Evolutionary conservation across 23 tunicate genomes (phyloP), one percentile per base, ranked within the genome.

Genomic region (Styela clava): DNA sequence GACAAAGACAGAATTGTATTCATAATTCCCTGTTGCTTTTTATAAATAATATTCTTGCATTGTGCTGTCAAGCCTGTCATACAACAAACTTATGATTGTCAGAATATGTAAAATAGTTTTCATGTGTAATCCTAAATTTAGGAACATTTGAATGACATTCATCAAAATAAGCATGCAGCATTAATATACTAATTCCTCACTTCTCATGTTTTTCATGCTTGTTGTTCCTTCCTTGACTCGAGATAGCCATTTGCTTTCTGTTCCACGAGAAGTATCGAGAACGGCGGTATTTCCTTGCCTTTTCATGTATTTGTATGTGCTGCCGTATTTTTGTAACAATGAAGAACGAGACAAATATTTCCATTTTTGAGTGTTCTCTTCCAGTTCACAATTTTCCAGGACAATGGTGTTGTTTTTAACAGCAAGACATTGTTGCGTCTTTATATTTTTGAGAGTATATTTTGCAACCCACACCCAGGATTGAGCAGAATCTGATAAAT

Each of bases 391-490:
- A 65, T 92, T 71, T 24, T 63, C 78, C 27, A 83, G 80, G 7
- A 83, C 51, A 24, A 92, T 85, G 5, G 32, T 35, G 33, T 79
- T 67, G 33, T 73, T 35, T 72, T n/a, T 31, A 0, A 72, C 78
- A 1, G 78, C 73, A 18, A 92, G 64, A 74, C 97, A 92, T 52
- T 87, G 91, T 27, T 83, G 74, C 20, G 79, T 83, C 33, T 28
- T 27, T 51, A 69, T 63, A 78, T 83, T 92, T 61, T 61, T 83
- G 31, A 92, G 52, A 61, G 62, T 69, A 28, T 88, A 71, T 70
- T 65, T 79, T 21, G 91, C 83, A 44, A 87, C 91, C 91, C 91
- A 92, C 18, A 62, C 69, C 97, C 97, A 92, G 9, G 33, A 68
- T 35, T 92, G 97, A 0, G 78, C 34, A 0, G n/a, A 21, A 68